Percentiles rank a stretch among this genome's conserved stretches.
phyloP scores from a whole-genome alignment of 2,797 vertebrate genomes.

The Syndactyla subalaris region DNA sequence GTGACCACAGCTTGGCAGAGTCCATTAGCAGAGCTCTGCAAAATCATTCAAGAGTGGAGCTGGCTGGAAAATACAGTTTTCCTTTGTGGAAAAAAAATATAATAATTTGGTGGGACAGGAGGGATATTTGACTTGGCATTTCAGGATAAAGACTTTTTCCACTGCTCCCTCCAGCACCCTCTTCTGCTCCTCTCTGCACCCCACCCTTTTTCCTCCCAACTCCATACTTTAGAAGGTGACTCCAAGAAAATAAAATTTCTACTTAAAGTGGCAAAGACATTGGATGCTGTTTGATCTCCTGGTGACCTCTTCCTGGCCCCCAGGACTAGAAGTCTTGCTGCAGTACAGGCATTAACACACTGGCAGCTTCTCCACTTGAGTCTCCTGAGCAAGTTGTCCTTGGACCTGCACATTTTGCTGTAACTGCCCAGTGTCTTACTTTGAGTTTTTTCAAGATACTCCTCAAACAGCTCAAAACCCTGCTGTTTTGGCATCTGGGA shows the following conservation, averaged over 20 bases:
- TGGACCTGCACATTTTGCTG: not conserved
- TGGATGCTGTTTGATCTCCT: not conserved
- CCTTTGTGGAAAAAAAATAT: not conserved
- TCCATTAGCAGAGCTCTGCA: constrained; percentile 55
- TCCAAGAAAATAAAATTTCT: not conserved
- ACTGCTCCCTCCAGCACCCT: not conserved
- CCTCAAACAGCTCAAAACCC: not conserved
- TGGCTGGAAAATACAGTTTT: not conserved
- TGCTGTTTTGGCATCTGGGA: not conserved
- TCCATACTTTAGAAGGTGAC: not conserved
- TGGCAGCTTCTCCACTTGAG: not conserved
- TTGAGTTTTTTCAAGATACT: not conserved
- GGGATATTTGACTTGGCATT: not conserved
- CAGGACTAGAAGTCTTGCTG: fast-evolving
- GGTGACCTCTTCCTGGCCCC: not conserved
- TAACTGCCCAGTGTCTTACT: not conserved
- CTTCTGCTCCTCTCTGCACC: not conserved
- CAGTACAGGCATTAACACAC: not conserved
- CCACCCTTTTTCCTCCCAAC: not conserved
- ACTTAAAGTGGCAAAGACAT: not conserved
- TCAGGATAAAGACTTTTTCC: not conserved
- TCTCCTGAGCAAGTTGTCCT: not conserved
- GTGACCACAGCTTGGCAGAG: constrained; percentile 57
- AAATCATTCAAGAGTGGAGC: constrained; percentile 26
- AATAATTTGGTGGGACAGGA: not conserved